These are phyloP conservation scores for Hemichromis elongatus DNA, from an alignment of 2,113 vertebrate species.

Conservation along the genomic window DNA sequence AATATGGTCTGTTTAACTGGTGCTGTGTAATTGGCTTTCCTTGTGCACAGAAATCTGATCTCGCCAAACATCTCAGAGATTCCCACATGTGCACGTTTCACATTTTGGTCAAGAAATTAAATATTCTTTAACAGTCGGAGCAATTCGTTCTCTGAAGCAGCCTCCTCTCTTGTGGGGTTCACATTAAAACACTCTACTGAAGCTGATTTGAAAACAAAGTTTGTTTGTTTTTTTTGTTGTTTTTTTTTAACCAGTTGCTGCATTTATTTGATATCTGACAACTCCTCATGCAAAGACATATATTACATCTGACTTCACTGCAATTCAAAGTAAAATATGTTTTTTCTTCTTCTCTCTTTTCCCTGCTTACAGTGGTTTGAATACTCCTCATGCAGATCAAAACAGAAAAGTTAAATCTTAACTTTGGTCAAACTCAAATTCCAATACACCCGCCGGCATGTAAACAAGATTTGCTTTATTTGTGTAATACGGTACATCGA, in stretches of 20 bases:
- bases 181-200: conserved; percentile 35
- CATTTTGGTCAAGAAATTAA: conserved; percentile 33
- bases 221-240: too few relatives aligned
- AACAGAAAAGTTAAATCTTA: conserved; percentile 54
- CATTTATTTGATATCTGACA: conserved; percentile 58
- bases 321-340: conserved; percentile 54
- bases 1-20: background rate
- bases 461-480: conserved; percentile 55
- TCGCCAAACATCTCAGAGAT: conserved; percentile 23
- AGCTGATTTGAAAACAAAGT: conserved; percentile 4
- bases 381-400: conserved; percentile 45
- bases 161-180: conserved; percentile 18
- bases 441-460: conserved; percentile 30
- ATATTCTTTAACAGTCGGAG: conserved; percentile 24
- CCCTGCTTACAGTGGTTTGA: conserved; percentile 24
- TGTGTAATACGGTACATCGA: conserved; percentile 20
- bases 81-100: background rate
- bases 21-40: conserved; percentile 18
- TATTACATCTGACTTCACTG: conserved; percentile 44
- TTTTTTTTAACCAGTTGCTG: conserved; percentile 25
- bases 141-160: conserved; percentile 39
- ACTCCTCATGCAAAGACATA: conserved; percentile 46
- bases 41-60: conserved; percentile 3
- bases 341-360: background rate
- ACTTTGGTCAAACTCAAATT: conserved; percentile 48